phyloP scores from a whole-genome alignment of 1,140 invertebrate species.

The Coboldia fuscipes region DNA sequence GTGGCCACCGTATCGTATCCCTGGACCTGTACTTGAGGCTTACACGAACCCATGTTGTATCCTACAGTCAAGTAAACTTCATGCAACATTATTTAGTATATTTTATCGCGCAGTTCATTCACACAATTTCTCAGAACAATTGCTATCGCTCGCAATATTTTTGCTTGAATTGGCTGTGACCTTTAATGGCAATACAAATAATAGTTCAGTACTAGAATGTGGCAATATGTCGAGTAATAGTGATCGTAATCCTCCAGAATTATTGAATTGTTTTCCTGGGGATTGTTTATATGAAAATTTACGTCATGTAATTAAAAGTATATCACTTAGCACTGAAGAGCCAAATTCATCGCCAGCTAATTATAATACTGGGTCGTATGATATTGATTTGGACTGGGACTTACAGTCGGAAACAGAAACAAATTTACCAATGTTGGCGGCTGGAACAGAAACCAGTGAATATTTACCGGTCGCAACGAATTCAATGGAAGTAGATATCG shows the following conservation, averaged over 20 bases:
- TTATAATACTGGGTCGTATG: slow-evolving; percentile 16
- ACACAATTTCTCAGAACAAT: slow-evolving; percentile 57
- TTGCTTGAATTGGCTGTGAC: slow-evolving; percentile 66
- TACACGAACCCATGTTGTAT: slow-evolving; percentile 51
- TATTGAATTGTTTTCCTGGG: slow-evolving; percentile 49
- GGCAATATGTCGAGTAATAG: slow-evolving; percentile 6
- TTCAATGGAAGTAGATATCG: not conserved
- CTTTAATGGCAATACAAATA: slow-evolving; percentile 30
- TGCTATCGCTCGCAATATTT: slow-evolving; percentile 66
- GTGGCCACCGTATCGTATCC: slow-evolving; percentile 68
- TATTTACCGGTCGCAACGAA: not conserved
- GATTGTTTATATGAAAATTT: slow-evolving; percentile 64
- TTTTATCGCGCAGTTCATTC: slow-evolving; percentile 63
- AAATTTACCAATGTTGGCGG: slow-evolving; percentile 16
- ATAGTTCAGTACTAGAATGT: slow-evolving; percentile 13
- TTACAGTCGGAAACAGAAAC: slow-evolving; percentile 23
- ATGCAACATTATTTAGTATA: slow-evolving; percentile 63
- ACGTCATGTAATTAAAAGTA: slow-evolving; percentile 40
- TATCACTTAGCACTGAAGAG: slow-evolving; percentile 33
- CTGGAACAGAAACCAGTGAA: not conserved
- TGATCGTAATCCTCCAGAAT: slow-evolving; percentile 34
- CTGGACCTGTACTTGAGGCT: slow-evolving; percentile 33
- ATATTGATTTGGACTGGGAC: slow-evolving; percentile 37
- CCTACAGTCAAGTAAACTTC: slow-evolving; percentile 58
- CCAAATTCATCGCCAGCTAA: slow-evolving; percentile 26